Evolutionary conservation across 1,140 invertebrate genomes (phyloP).

Genomic region (Nautilus pompilius): DNA sequence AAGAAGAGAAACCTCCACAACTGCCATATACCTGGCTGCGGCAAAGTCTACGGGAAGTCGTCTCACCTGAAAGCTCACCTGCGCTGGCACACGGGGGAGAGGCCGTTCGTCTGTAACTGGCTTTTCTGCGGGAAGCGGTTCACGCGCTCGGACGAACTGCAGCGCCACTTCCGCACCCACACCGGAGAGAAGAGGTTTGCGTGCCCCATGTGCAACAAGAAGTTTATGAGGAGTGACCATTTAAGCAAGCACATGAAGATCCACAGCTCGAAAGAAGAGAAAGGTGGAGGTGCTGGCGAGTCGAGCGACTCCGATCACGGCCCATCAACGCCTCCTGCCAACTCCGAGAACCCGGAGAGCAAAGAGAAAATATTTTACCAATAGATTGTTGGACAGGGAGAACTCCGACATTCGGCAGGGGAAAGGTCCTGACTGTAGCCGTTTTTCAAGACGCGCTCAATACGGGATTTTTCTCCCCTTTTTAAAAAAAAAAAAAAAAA

Average conservation of each 20-base stretch:
- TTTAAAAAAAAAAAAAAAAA: no score
- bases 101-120: slow-evolving; percentile 72
- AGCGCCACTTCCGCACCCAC: slow-evolving; percentile 82
- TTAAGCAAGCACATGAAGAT: slow-evolving; percentile 53
- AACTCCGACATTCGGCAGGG: no score
- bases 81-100: slow-evolving; percentile 59
- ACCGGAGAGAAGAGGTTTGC: slow-evolving; percentile 94
- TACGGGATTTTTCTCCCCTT: no score
- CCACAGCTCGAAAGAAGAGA: slow-evolving; percentile 30
- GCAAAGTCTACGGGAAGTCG: slow-evolving; percentile 88
- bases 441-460: no score
- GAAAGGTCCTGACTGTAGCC: no score
- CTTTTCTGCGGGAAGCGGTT: slow-evolving; percentile 84
- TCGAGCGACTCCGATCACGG: slow-evolving; percentile 36
- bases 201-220: slow-evolving; percentile 79
- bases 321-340: no score
- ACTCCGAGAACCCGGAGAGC: no score
- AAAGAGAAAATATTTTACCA: no score
- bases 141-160: slow-evolving; percentile 91
- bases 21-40: slow-evolving; percentile 98
- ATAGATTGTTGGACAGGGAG: no score
- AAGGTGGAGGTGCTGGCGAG: slow-evolving; percentile 27
- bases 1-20: slow-evolving; percentile 97
- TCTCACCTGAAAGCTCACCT: slow-evolving; percentile 75
- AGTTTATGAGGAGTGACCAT: slow-evolving; percentile 81